Percentiles rank a stretch among this genome's conserved stretches.
phyloP scores from a whole-genome alignment of 1,140 invertebrate species.

The Daktulosphaira vitifoliae region DNA sequence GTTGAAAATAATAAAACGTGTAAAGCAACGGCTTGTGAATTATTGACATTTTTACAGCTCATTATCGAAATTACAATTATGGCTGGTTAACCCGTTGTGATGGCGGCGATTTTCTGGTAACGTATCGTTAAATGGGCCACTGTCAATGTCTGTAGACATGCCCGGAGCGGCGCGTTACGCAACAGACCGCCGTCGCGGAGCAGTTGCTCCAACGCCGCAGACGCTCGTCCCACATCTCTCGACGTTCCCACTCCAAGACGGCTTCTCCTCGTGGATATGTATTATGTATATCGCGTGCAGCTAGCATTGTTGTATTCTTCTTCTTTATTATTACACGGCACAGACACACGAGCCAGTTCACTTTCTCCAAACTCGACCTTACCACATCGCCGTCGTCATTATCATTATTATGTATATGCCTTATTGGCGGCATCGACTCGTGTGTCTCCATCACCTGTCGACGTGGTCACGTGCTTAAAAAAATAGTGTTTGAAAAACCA shows the following conservation, averaged over 20 bases:
- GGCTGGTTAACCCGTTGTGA: no score
- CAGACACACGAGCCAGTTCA: background rate
- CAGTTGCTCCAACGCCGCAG: no score
- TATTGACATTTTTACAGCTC: no score
- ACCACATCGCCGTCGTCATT: background rate
- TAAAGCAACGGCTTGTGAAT: no score
- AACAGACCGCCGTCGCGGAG: no score
- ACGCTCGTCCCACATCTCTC: background rate
- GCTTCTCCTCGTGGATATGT: background rate
- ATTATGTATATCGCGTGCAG: background rate
- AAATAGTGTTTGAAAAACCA: background rate
- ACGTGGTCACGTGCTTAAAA: conserved; percentile 13
- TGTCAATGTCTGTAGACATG: conserved; percentile 31
- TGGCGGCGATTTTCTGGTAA: no score
- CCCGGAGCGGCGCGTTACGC: no score
- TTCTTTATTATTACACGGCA: background rate
- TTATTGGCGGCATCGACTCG: background rate
- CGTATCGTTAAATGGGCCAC: conserved; percentile 17
- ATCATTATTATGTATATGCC: background rate
- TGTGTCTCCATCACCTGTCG: conserved; percentile 4
- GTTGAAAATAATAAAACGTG: no score
- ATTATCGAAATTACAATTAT: no score
- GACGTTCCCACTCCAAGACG: background rate
- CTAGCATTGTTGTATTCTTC: conserved; percentile 11
- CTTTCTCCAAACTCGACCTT: conserved; percentile 26